Evolutionary conservation across 2,113 vertebrate genomes (phyloP), one percentile per base, ranked within the genome.

Genomic region (Callithrix jacchus): DNA sequence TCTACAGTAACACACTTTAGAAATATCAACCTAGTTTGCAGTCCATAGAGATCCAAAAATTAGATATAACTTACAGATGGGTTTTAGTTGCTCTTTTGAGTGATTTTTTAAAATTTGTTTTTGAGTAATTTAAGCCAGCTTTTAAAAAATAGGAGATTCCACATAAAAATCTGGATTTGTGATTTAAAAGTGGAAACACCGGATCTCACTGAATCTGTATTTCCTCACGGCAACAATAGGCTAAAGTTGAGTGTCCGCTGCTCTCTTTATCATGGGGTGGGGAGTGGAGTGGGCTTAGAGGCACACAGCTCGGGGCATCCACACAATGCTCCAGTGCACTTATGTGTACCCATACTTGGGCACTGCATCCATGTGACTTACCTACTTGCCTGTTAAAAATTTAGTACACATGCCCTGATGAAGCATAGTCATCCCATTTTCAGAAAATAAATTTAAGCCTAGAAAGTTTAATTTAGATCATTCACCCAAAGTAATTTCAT

Each of bases 71-170:
- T 12, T 88, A 81, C 42, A 70, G 30, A 76, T 8, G 76, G 6
- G 17, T 79, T 85, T 90, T 45, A 49, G 66, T 30, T 18, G 13
- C 3, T 76, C 5, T 66, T 56, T 23, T 49, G 20, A 71, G 27
- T 27, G n/a, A 87, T 49, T 52, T 94, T 54, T 0, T 5, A 61
- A 61, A 30, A 14, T 20, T 25, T 87, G 18, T 12, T 84, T 71
- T 49, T 76, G 42, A 82, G 42, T 76, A 7, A 70, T 64, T 79
- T 90, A 92, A 88, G 7, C 3, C 47, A 80, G 52, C 37, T 92
- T 96, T 89, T 83, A 61, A 81, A 83, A 94, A 47, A 5, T 49
- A 30, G n/a, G 45, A 56, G 14, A 61, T 71, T 94, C 87, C 27
- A 61, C 30, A n/a, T 91, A 13, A 70, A 92, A 79, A 68, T 32